Base-by-base conservation (phyloP, 2,888 invertebrate genomes). In the Ichneumoninae sp. region DNA sequence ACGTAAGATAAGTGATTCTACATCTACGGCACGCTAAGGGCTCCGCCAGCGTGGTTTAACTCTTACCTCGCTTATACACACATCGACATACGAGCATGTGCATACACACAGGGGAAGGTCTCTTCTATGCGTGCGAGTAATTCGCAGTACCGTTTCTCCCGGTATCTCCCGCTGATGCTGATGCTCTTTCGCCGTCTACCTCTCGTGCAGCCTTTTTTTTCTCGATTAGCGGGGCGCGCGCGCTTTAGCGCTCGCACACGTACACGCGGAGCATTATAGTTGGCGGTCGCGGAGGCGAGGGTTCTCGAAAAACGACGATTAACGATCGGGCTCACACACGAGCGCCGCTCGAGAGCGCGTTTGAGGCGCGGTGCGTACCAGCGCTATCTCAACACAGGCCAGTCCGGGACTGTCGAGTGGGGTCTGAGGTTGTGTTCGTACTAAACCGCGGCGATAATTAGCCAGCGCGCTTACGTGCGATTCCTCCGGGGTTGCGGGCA, bases 271-370 rank as follows among this genome's bases (percentile, higher is more conserved):
- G 44, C 13, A 75, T 62, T 79, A 68, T 16, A n/a, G 50, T 47
- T 47, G 69, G 80, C 60, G 10, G 52, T 62, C 62, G 71, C 60
- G 68, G 68, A 72, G 81, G 76, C 52, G 83, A 76, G 80, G 16
- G 81, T 70, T 77, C 60, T 84, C 68, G 83, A 84, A 81, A 84
- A 84, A 81, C 83, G 80, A 68, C 83, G 83, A 84, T 84, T 84
- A 84, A 84, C 83, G 83, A 84, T 84, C 80, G 66, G 71, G 60
- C 71, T 76, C 83, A 47, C 68, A 78, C 77, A 77, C 77, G 30
- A 62, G 40, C 16, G 71, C 47, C 66, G 71, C 52, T 65, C 33
- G 70, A 75, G 70, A 75, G 74, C 54, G 57, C 47, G 66, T 68
- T 47, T 22, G 36, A 74, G 74, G 74, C 47, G 62, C 74, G 74